These are phyloP conservation scores for Parapristionchus giblindavisi DNA, from an alignment of 2,888 invertebrate genomes.

Conservation along the genomic window DNA sequence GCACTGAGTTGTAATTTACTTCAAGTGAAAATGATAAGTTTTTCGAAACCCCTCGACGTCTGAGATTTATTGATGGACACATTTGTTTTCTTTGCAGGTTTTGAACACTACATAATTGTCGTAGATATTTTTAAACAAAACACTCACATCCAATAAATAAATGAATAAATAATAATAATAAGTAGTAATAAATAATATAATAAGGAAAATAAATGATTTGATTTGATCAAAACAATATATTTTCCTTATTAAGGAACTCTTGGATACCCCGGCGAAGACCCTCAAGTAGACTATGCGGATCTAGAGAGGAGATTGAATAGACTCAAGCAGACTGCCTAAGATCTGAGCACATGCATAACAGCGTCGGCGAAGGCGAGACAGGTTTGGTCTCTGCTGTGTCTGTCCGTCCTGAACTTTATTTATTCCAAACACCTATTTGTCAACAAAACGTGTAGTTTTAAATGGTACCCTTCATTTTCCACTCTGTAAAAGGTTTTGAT, in stretches of 20 bases:
- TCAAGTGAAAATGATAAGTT: too few species aligned
- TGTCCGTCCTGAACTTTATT: not conserved
- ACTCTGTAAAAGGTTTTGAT: too few species aligned
- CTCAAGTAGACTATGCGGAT: conserved; percentile 12
- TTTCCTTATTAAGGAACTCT: conserved; percentile 7
- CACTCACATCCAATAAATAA: too few species aligned
- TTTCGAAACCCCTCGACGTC: too few species aligned
- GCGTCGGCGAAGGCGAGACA: not conserved
- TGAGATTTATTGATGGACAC: too few species aligned
- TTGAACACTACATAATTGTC: too few species aligned
- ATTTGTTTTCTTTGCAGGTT: too few species aligned
- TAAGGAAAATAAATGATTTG: not conserved
- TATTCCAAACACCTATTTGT: not conserved
- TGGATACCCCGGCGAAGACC: conserved; percentile 1
- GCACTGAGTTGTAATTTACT: too few species aligned
- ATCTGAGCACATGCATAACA: not conserved
- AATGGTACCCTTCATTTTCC: too few species aligned
- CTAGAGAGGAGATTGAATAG: conserved; percentile 32
- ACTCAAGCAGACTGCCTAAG: conserved; percentile 30
- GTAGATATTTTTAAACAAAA: too few species aligned
- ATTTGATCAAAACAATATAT: not conserved
- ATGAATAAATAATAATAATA: too few species aligned
- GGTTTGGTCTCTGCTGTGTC: not conserved
- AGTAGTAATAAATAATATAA: not conserved
- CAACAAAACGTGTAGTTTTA: not conserved